A percentile compares a stretch with the other conserved stretches of the same genome.
Conservation (phyloP, 2,113 vertebrate species). For the Ranitomeya variabilis region DNA sequence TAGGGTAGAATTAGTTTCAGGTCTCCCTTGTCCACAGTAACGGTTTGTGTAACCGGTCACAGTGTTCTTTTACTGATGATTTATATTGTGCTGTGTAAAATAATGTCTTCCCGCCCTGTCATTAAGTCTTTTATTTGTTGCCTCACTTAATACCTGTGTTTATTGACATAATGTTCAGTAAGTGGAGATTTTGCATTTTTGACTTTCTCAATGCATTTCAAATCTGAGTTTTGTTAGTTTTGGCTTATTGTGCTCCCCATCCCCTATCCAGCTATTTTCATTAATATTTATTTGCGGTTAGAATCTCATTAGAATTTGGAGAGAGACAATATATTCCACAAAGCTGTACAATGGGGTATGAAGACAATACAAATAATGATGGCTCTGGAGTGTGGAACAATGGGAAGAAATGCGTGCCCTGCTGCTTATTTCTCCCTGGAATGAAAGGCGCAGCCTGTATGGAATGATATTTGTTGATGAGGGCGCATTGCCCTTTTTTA, state of each 20-base stretch:
- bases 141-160: not conserved
- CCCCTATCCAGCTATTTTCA: constrained; percentile 30
- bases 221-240: constrained; percentile 45
- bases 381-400: not conserved
- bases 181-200: constrained; percentile 17
- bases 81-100: constrained; percentile 10
- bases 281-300: constrained; percentile 33
- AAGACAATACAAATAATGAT: constrained; percentile 53
- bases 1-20: too few species aligned
- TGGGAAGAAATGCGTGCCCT: constrained; percentile 2
- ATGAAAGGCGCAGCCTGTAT: not conserved
- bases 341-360: constrained; percentile 24
- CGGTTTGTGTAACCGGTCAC: constrained; percentile 16
- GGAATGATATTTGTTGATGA: not conserved
- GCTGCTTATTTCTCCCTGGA: not conserved
- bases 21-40: too few species aligned
- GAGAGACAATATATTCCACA: constrained; percentile 19
- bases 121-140: not conserved
- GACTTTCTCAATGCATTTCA: constrained; percentile 36
- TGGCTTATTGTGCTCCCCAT: constrained; percentile 25
- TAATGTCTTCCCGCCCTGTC: constrained; percentile 3
- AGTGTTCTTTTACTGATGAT: not conserved
- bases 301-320: constrained; percentile 38
- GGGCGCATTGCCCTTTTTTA: not conserved
- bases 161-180: constrained; percentile 40